These are phyloP conservation scores for Candoia aspera DNA, from an alignment of 2,113 vertebrate genomes.

Conservation along the genomic window DNA sequence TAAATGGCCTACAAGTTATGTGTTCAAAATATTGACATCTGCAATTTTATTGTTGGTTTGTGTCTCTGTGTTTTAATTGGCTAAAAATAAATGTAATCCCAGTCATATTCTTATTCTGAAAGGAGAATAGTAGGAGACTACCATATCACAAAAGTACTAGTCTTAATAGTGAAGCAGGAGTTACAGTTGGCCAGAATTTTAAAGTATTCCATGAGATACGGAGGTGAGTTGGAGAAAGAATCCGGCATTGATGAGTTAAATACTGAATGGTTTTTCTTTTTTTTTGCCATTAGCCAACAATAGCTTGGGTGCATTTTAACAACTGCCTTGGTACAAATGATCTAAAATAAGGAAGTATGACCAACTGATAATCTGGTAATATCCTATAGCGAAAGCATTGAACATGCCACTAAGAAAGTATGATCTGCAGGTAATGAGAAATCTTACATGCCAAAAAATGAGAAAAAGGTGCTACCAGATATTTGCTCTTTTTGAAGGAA, in stretches of 20 bases:
- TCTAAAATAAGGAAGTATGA: background rate
- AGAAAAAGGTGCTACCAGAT: background rate
- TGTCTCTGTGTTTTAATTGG: background rate
- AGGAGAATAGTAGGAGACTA: background rate
- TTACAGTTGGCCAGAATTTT: background rate
- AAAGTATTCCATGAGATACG: background rate
- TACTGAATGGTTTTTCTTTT: background rate
- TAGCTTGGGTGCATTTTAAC: background rate
- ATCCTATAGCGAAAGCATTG: background rate
- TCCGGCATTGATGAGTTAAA: conserved; percentile 1
- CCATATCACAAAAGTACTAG: background rate
- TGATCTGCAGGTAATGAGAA: background rate
- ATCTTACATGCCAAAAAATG: conserved; percentile 1
- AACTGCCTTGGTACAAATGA: background rate
- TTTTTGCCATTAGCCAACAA: background rate
- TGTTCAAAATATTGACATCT: background rate
- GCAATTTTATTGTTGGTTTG: background rate
- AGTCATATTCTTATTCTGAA: background rate
- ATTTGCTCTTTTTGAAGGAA: background rate
- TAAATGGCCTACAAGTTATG: background rate
- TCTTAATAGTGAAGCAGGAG: background rate
- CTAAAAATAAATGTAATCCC: background rate
- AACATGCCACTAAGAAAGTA: background rate
- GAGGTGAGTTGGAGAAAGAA: background rate
- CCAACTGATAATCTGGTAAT: background rate